Evolutionary conservation across 2,113 vertebrate species (phyloP).

Genomic region (Rhineura floridana): DNA sequence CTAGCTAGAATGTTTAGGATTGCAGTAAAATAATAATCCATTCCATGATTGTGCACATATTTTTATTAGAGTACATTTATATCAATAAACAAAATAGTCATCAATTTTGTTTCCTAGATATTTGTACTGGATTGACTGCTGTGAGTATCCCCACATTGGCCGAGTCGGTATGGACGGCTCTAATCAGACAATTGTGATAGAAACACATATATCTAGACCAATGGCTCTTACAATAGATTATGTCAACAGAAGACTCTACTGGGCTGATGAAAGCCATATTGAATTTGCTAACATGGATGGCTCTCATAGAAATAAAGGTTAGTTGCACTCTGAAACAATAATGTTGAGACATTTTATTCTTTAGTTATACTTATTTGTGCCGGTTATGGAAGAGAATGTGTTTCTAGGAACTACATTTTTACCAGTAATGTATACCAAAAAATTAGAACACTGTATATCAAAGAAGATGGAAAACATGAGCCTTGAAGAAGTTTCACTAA

Average conservation of each 20-base stretch:
- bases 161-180: constrained; percentile 95
- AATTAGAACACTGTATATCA: background rate
- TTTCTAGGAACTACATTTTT: background rate
- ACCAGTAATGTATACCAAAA: background rate
- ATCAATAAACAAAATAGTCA: constrained; percentile 41
- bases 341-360: background rate
- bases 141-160: constrained; percentile 91
- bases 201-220: constrained; percentile 91
- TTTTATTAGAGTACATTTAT: background rate
- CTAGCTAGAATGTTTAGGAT: background rate
- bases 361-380: background rate
- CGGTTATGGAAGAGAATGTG: background rate
- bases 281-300: constrained; percentile 96
- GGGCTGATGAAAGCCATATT: constrained; percentile 97
- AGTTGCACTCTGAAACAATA: constrained; percentile 36
- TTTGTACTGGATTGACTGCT: constrained; percentile 98
- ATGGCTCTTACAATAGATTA: constrained; percentile 96
- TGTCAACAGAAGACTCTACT: constrained; percentile 93
- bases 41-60: background rate
- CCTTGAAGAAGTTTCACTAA: background rate
- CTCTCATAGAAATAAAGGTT: constrained; percentile 90
- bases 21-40: background rate
- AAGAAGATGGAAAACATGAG: background rate
- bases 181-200: constrained; percentile 86
- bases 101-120: constrained; percentile 79